These are phyloP conservation scores for Chitala chitala DNA, from an alignment of 2,113 vertebrate species.

Conservation along the genomic window DNA sequence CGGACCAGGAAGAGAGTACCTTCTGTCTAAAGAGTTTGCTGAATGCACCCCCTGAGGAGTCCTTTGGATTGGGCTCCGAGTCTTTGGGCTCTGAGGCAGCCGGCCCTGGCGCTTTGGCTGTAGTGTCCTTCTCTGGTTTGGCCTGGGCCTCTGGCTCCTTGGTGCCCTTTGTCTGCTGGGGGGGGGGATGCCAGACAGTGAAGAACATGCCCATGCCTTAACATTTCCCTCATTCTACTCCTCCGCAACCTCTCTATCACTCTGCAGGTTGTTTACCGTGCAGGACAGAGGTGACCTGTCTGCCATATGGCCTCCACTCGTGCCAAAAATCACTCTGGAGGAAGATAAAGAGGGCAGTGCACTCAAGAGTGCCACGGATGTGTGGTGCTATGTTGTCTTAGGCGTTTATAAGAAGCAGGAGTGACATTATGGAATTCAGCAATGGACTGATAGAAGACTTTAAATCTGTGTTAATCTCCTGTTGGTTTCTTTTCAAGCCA, in stretches of 20 bases:
- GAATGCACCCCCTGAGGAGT: slow-evolving; percentile 24
- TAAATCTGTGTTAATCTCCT: background rate
- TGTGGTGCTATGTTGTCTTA: background rate
- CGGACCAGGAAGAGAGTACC: background rate
- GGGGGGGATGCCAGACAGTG: background rate
- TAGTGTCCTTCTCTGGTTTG: slow-evolving; percentile 39
- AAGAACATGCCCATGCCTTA: slow-evolving; percentile 1
- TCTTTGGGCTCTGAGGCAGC: slow-evolving; percentile 25
- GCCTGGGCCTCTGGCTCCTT: slow-evolving; percentile 19
- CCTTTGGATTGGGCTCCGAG: slow-evolving; percentile 18
- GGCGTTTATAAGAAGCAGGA: background rate
- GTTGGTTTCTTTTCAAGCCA: background rate
- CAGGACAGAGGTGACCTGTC: background rate
- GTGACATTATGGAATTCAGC: background rate
- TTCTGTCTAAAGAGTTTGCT: slow-evolving; percentile 30
- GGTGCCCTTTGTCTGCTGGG: slow-evolving; percentile 29
- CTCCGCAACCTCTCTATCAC: slow-evolving; percentile 14
- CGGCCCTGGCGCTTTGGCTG: slow-evolving; percentile 36
- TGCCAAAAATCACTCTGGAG: background rate
- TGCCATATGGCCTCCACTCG: slow-evolving; percentile 5
- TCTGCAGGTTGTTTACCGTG: background rate
- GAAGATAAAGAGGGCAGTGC: background rate
- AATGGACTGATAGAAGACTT: background rate
- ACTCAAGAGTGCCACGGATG: background rate
- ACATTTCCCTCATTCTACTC: background rate